phyloP scores from a whole-genome alignment of 2,888 invertebrate genomes.

The Tipula lateralis region DNA sequence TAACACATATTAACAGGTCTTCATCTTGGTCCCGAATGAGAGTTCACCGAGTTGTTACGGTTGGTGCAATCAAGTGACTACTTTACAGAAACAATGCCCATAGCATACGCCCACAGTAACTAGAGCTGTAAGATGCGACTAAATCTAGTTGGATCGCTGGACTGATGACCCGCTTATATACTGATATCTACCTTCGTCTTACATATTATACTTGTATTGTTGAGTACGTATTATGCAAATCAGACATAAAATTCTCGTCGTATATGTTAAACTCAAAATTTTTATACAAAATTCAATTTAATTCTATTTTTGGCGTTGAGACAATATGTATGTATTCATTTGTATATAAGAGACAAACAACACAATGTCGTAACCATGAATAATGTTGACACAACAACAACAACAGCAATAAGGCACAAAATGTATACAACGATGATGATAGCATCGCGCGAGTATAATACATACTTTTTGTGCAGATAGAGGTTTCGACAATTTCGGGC shows the following conservation, averaged over 20 bases:
- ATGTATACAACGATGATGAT: not conserved
- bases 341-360: not conserved
- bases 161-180: too few species aligned
- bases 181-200: not conserved
- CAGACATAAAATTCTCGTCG: not conserved
- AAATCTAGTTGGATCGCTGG: too few species aligned
- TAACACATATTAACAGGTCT: too few species aligned
- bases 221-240: not conserved
- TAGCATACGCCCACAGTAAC: too few species aligned
- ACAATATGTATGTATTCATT: not conserved
- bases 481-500: not conserved
- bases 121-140: too few species aligned
- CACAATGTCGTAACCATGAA: not conserved
- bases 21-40: too few species aligned
- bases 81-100: too few species aligned
- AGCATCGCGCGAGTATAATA: not conserved
- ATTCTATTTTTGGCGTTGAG: not conserved
- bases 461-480: not conserved
- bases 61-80: too few species aligned
- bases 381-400: constrained; percentile 1
- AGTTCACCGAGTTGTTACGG: too few species aligned
- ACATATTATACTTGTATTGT: not conserved
- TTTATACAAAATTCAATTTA: not conserved
- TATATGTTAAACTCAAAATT: not conserved
- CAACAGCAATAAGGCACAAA: not conserved